Percentiles rank a stretch among this genome's conserved stretches.
phyloP scores from a whole-genome alignment of 1,140 invertebrate species.

The Ladona fulva region DNA sequence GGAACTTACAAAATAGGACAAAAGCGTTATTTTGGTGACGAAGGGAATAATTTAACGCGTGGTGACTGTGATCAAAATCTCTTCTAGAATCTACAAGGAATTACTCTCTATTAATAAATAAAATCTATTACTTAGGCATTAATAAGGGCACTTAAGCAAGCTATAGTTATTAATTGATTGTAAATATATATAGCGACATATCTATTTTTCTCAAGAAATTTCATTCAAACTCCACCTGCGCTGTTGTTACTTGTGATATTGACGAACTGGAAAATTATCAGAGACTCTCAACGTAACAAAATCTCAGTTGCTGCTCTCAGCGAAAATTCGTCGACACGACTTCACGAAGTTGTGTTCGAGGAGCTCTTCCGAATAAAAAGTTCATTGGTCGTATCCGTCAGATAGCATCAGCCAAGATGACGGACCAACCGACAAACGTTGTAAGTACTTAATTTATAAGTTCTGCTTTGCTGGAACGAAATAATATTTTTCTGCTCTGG shows the following conservation, averaged over 20 bases:
- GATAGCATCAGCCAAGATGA: neutral
- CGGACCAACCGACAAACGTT: neutral
- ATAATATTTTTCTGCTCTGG: too few relatives aligned
- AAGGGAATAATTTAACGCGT: neutral
- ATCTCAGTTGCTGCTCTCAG: neutral
- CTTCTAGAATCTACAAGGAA: neutral
- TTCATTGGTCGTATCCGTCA: too few relatives aligned
- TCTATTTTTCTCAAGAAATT: neutral
- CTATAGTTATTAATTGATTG: neutral
- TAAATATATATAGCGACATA: neutral
- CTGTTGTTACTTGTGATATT: neutral
- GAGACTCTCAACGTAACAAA: neutral
- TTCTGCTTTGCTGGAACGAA: too few relatives aligned
- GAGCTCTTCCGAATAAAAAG: too few relatives aligned
- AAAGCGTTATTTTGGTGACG: too few relatives aligned
- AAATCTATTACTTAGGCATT: neutral
- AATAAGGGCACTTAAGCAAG: neutral
- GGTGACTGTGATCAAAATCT: neutral
- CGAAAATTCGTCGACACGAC: too few relatives aligned
- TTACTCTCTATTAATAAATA: neutral
- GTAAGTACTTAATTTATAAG: neutral
- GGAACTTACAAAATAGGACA: neutral
- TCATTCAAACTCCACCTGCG: neutral
- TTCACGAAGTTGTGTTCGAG: too few relatives aligned
- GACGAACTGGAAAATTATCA: neutral